Evolutionary conservation across 2,797 vertebrate species (phyloP).

Genomic region (Bryconaethiops microstoma): DNA sequence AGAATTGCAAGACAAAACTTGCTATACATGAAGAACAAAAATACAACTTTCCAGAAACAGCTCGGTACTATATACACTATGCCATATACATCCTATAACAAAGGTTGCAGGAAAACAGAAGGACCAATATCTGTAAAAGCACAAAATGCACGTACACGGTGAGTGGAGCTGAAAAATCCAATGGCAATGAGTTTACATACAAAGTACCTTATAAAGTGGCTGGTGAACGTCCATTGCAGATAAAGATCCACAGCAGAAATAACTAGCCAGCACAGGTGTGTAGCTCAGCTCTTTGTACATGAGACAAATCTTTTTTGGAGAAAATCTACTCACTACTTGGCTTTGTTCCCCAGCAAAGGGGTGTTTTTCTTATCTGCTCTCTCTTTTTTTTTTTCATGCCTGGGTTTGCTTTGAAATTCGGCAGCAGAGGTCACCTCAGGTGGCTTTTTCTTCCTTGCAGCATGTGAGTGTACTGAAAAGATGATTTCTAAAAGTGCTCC

Average conservation of each 20-base stretch:
- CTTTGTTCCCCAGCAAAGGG: conserved; percentile 2
- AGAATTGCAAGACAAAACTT: too few species aligned
- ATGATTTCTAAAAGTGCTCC: conserved; percentile 23
- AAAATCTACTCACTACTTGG: conserved; percentile 18
- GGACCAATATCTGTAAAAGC: too few species aligned
- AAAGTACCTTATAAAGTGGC: neutral
- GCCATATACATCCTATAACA: too few species aligned
- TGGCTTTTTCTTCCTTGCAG: conserved; percentile 7
- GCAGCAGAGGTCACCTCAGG: conserved; percentile 31
- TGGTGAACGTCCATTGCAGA: neutral
- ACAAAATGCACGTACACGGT: too few species aligned
- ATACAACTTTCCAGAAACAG: too few species aligned
- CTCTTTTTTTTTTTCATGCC: neutral
- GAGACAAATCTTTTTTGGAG: conserved; percentile 11
- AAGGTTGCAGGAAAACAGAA: too few species aligned
- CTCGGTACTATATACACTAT: too few species aligned
- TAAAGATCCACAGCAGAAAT: neutral
- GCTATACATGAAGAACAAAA: too few species aligned
- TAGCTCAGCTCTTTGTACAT: neutral
- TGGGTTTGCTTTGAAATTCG: conserved; percentile 41
- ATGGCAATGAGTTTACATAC: too few species aligned
- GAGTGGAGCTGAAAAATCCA: too few species aligned
- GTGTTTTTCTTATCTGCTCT: conserved; percentile 21
- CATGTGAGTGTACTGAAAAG: conserved; percentile 13
- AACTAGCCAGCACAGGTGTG: neutral